These are phyloP conservation scores for Conopomorpha cramerella DNA, from an alignment of 1,140 invertebrate species.

Conservation along the genomic window DNA sequence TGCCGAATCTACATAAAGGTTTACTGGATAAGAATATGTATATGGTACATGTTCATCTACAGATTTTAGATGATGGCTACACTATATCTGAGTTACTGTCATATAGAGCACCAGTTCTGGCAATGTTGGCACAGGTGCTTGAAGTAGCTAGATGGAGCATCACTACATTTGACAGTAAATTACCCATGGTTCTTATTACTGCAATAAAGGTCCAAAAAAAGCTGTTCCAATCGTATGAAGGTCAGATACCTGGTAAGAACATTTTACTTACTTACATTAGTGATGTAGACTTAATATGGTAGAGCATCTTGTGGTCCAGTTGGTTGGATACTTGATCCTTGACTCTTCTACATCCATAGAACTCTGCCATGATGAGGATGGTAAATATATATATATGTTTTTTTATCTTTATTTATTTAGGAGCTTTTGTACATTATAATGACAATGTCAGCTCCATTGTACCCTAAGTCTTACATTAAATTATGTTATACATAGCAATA, in stretches of 20 bases:
- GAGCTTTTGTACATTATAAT: too few species aligned
- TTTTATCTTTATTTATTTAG: background rate
- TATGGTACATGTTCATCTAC: slow-evolving; percentile 23
- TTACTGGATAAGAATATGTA: slow-evolving; percentile 21
- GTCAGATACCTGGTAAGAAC: slow-evolving; percentile 23
- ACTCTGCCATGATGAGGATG: background rate
- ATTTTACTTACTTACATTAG: background rate
- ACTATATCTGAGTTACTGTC: slow-evolving; percentile 20
- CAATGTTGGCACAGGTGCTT: slow-evolving; percentile 36
- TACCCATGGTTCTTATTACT: slow-evolving; percentile 19
- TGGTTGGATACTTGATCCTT: too few species aligned
- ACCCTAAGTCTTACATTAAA: too few species aligned
- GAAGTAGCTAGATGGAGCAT: slow-evolving; percentile 33
- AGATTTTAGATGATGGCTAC: slow-evolving; percentile 20
- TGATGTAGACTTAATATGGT: background rate
- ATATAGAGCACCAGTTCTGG: slow-evolving; percentile 35
- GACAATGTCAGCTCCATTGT: too few species aligned
- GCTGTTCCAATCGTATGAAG: slow-evolving; percentile 21
- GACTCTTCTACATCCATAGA: too few species aligned
- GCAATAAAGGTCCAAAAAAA: slow-evolving; percentile 21
- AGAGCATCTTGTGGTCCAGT: too few species aligned
- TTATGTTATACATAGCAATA: background rate
- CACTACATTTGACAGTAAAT: slow-evolving; percentile 16
- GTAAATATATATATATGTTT: background rate
- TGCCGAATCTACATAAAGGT: slow-evolving; percentile 33